A percentile compares a stretch with the other conserved stretches of the same genome.
These are phyloP conservation scores for Chaetogeoica ovagalla DNA, from an alignment of 2,888 invertebrate species.

Conservation along the genomic window DNA sequence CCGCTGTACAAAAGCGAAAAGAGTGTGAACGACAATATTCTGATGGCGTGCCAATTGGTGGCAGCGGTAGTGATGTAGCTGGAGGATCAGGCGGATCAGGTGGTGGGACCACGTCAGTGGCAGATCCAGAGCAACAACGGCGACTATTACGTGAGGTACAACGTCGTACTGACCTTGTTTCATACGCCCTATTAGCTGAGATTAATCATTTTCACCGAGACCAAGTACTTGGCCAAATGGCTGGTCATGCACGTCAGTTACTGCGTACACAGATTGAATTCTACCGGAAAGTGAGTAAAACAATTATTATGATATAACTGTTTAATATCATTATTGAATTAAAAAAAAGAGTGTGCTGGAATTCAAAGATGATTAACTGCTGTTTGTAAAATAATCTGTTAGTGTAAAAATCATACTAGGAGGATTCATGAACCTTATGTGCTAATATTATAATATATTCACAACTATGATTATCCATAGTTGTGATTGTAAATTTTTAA, in stretches of 20 bases:
- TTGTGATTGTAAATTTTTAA: too few species aligned
- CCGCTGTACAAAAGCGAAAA: constrained; percentile 82
- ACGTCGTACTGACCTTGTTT: constrained; percentile 80
- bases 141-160: constrained; percentile 23
- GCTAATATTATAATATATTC: too few species aligned
- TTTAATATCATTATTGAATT: too few species aligned
- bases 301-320: neutral
- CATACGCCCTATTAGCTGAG: constrained; percentile 92
- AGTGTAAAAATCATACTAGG: too few species aligned
- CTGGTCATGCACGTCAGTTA: constrained; percentile 81
- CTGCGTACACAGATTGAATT: constrained; percentile 88
- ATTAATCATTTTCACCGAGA: constrained; percentile 90
- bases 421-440: too few species aligned
- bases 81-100: constrained; percentile 21
- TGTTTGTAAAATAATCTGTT: too few species aligned
- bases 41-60: constrained; percentile 68
- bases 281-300: constrained; percentile 70
- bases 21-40: constrained; percentile 81
- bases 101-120: neutral
- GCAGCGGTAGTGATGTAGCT: neutral
- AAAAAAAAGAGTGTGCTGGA: too few species aligned
- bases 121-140: constrained; percentile 32
- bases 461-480: too few species aligned
- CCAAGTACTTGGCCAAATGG: constrained; percentile 71
- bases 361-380: too few species aligned